Conservation (phyloP, 2,797 vertebrate species). For the Parotocinclus haroldoi region DNA sequence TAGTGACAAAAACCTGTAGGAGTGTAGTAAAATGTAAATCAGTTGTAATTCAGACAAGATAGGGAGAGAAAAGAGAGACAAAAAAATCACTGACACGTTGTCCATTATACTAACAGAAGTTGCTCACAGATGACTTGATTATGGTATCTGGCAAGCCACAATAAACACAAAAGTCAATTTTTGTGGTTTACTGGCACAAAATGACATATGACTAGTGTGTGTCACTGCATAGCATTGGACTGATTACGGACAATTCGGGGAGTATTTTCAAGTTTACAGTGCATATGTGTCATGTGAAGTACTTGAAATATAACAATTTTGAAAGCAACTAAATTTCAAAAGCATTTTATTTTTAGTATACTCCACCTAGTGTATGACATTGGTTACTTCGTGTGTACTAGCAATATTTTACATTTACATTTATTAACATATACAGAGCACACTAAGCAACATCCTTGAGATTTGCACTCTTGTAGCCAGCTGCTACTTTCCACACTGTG, state of each 20-base stretch:
- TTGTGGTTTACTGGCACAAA: constrained; percentile 15
- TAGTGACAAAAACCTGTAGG: background rate
- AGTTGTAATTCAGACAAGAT: constrained; percentile 10
- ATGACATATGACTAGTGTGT: constrained; percentile 32
- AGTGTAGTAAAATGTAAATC: background rate
- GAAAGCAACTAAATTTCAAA: constrained; percentile 24
- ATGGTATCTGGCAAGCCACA: constrained; percentile 29
- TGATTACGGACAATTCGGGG: constrained; percentile 27
- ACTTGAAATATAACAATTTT: constrained; percentile 40
- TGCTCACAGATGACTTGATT: constrained; percentile 43
- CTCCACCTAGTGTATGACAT: constrained; percentile 47
- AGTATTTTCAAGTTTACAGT: constrained; percentile 23
- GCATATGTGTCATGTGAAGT: constrained; percentile 33
- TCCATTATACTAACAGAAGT: constrained; percentile 33
- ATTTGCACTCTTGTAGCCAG: too few species aligned
- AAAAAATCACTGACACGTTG: constrained; percentile 5
- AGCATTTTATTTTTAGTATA: constrained; percentile 26
- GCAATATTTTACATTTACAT: too few species aligned
- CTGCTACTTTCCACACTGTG: too few species aligned
- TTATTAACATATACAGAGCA: too few species aligned
- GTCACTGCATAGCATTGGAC: constrained; percentile 20
- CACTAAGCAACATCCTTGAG: too few species aligned
- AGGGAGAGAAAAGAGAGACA: background rate
- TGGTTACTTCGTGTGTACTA: constrained; percentile 20
- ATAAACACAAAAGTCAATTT: constrained; percentile 23